Evolutionary conservation across 2,797 vertebrate genomes (phyloP).

Genomic region (Lycodopsis pacificus): DNA sequence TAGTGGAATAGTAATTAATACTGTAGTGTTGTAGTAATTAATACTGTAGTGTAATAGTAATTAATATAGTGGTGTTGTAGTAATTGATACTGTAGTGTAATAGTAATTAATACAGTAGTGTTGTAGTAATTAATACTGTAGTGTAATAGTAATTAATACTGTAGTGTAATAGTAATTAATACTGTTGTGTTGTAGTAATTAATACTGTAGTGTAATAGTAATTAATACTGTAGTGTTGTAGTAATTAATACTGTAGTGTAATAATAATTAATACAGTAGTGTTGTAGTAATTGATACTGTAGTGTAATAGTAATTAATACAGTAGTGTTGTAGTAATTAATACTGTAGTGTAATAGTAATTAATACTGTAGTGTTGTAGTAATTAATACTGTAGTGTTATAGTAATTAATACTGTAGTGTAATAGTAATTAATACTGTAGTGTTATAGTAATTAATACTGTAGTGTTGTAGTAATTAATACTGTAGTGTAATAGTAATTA

Average conservation of each 20-base stretch:
- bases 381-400: too few relatives aligned
- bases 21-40: background rate
- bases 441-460: background rate
- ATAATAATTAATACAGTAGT: background rate
- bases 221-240: background rate
- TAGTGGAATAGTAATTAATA: background rate
- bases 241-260: background rate
- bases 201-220: background rate
- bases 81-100: background rate
- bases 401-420: background rate
- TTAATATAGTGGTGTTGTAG: background rate
- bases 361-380: too few relatives aligned
- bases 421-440: background rate
- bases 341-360: background rate
- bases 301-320: background rate
- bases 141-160: background rate
- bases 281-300: background rate
- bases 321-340: background rate
- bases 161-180: background rate
- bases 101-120: background rate
- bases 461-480: background rate
- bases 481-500: background rate
- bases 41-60: background rate
- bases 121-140: background rate
- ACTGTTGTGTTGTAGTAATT: background rate